Conservation (phyloP, 1,140 invertebrate species). For the Trialeurodes vaporariorum region DNA sequence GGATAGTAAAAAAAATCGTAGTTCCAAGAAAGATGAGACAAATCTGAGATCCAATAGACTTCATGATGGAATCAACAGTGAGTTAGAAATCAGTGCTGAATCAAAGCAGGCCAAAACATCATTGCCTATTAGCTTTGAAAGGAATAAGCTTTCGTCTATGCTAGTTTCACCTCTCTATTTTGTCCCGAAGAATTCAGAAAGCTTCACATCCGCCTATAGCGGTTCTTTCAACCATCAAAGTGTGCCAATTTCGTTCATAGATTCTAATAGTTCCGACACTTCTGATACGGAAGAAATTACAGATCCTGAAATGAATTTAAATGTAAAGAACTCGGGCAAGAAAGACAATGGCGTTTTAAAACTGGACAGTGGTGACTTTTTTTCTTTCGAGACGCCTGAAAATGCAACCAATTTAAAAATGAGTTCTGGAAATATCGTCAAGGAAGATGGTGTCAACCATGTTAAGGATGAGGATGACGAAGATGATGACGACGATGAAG, state of each 20-base stretch:
- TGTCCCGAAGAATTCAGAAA: not conserved
- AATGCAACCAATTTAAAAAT: too few relatives aligned
- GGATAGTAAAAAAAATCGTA: too few relatives aligned
- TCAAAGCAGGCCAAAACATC: too few relatives aligned
- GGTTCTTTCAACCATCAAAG: slow-evolving; percentile 17
- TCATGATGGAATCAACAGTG: too few relatives aligned
- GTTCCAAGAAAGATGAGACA: too few relatives aligned
- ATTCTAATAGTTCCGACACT: slow-evolving; percentile 21
- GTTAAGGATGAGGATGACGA: slow-evolving; percentile 30
- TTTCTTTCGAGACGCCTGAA: too few relatives aligned
- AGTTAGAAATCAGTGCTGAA: too few relatives aligned
- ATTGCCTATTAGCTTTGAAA: slow-evolving; percentile 4
- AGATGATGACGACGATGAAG: slow-evolving; percentile 31
- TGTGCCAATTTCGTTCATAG: slow-evolving; percentile 30
- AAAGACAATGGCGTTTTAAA: too few relatives aligned
- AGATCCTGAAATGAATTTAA: not conserved
- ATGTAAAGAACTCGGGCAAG: too few relatives aligned
- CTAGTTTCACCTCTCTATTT: not conserved
- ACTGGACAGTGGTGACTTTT: not conserved
- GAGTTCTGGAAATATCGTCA: too few relatives aligned
- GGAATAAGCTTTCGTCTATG: not conserved
- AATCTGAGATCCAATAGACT: too few relatives aligned
- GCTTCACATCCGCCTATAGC: not conserved
- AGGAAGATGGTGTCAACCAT: slow-evolving; percentile 22
- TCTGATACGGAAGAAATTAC: slow-evolving; percentile 32